Percentiles rank a stretch among this genome's conserved stretches.
phyloP scores from a whole-genome alignment of 1,140 invertebrate genomes.

The Cyclina sinensis region DNA sequence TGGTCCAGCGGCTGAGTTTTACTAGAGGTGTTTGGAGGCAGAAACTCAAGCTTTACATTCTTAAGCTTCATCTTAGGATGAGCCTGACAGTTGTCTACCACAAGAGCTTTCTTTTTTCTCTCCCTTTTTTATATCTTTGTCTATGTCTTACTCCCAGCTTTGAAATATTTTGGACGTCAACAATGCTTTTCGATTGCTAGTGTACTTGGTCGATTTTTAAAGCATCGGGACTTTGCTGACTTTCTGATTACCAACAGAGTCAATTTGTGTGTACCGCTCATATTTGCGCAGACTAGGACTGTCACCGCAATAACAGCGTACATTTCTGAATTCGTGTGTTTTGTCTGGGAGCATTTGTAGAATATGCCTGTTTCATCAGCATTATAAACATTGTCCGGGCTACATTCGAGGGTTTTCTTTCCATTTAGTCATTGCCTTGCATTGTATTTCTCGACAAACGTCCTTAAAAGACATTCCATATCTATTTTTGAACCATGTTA shows the following conservation, averaged over 20 bases:
- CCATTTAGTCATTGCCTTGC: background rate
- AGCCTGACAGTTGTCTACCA: slow-evolving; percentile 58
- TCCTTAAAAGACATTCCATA: background rate
- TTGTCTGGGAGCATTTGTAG: slow-evolving; percentile 64
- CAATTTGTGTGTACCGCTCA: slow-evolving; percentile 33
- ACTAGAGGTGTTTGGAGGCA: slow-evolving; percentile 63
- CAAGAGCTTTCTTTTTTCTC: slow-evolving; percentile 5
- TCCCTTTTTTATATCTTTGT: background rate
- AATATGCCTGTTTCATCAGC: slow-evolving; percentile 71
- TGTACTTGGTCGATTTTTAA: slow-evolving; percentile 39
- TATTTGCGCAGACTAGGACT: slow-evolving; percentile 81
- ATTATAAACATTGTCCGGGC: slow-evolving; percentile 61
- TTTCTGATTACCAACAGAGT: slow-evolving; percentile 49
- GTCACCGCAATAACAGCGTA: slow-evolving; percentile 81
- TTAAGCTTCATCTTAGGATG: slow-evolving; percentile 30
- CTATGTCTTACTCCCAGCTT: slow-evolving; percentile 14
- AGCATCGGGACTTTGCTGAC: slow-evolving; percentile 45
- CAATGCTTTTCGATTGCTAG: background rate
- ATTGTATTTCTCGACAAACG: slow-evolving; percentile 16
- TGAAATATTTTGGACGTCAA: slow-evolving; percentile 7
- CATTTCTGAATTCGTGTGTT: slow-evolving; percentile 49
- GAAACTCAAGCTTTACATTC: slow-evolving; percentile 30
- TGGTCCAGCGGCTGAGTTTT: slow-evolving; percentile 67
- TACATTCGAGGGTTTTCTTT: slow-evolving; percentile 3
- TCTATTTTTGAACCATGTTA: background rate